A percentile compares a stretch with the other conserved stretches of the same genome.
phyloP scores from a whole-genome alignment of 2,113 vertebrate genomes.

The Pholis gunnellus region DNA sequence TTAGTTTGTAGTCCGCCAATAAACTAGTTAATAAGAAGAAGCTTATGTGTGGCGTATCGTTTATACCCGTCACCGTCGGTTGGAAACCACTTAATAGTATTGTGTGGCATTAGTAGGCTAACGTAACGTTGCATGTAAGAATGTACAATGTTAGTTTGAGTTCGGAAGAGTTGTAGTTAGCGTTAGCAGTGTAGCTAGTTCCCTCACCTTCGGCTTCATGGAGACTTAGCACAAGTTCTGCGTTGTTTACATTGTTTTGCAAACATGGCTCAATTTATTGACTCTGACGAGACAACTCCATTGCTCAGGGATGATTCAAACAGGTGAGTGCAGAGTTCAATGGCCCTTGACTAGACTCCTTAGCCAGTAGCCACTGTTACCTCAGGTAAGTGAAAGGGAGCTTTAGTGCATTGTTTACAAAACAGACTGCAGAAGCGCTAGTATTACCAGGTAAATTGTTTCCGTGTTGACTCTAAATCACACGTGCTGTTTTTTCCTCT shows the following conservation, averaged over 20 bases:
- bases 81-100: neutral
- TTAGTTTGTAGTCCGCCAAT: neutral
- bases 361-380: neutral
- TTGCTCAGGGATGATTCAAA: conserved; percentile 73
- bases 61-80: neutral
- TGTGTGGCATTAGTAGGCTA: neutral
- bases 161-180: neutral
- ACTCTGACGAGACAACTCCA: conserved; percentile 70
- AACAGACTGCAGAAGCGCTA: neutral
- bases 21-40: neutral
- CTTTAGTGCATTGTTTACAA: neutral
- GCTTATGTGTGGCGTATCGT: neutral
- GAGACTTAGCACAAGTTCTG: conserved; percentile 19
- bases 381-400: no score
- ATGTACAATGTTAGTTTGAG: neutral
- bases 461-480: neutral
- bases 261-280: conserved; percentile 68
- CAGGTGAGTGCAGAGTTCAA: conserved; percentile 83
- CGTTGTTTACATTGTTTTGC: neutral
- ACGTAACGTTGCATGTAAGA: neutral
- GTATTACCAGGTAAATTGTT: neutral
- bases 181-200: conserved; percentile 27
- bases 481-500: neutral
- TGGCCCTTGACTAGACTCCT: neutral
- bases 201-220: conserved; percentile 53